Percentiles rank a stretch among this genome's conserved stretches.
Evolutionary conservation across 1,140 invertebrate genomes (phyloP).

Genomic region (Manduca sexta): DNA sequence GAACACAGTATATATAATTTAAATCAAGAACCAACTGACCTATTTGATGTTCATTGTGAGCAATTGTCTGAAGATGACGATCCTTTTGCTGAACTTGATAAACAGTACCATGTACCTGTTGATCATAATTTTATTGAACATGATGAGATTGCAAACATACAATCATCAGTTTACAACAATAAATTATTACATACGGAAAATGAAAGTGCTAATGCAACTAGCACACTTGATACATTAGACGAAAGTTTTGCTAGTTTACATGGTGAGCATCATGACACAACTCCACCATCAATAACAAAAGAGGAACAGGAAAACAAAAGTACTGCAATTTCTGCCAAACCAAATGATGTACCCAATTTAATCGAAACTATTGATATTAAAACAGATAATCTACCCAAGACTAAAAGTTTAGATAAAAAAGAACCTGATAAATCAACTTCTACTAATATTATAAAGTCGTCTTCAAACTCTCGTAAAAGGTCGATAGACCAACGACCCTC

Average conservation of each 20-base stretch:
- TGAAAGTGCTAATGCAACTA: no score
- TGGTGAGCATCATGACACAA: no score
- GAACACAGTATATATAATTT: neutral
- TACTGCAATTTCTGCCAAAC: no score
- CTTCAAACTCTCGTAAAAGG: conserved; percentile 45
- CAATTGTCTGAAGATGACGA: conserved; percentile 54
- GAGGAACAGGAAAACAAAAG: no score
- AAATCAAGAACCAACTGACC: conserved; percentile 11
- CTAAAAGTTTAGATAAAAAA: conserved; percentile 13
- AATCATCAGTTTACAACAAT: conserved; percentile 8
- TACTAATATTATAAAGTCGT: conserved; percentile 17
- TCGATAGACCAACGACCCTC: conserved; percentile 53
- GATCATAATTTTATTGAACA: conserved; percentile 57
- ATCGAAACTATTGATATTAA: conserved; percentile 3
- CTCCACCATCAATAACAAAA: no score
- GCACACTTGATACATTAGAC: no score
- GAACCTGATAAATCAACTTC: conserved; percentile 20
- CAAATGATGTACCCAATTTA: no score
- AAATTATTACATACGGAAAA: no score
- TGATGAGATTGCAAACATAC: conserved; percentile 35
- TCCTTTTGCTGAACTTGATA: conserved; percentile 62
- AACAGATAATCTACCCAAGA: conserved; percentile 4
- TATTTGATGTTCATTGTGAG: conserved; percentile 41
- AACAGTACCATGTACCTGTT: conserved; percentile 64
- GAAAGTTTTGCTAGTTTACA: no score